These are phyloP conservation scores for Acanthosepion pharaonis DNA, from an alignment of 2,888 invertebrate genomes.

Conservation along the genomic window DNA sequence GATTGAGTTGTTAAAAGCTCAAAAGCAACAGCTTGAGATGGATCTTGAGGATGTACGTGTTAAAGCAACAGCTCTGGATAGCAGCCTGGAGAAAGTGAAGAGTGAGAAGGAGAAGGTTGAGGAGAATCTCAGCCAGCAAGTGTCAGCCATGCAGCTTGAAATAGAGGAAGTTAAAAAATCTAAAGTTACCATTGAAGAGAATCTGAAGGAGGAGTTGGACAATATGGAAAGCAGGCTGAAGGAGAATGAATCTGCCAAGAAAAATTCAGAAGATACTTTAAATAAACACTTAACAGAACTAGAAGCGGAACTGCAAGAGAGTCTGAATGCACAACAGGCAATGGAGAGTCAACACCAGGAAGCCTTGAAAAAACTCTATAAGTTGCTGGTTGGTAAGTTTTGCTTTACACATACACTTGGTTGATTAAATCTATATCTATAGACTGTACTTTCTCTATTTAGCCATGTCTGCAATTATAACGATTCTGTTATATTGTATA, in stretches of 20 bases:
- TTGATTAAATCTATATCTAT: not conserved
- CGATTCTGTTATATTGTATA: no score
- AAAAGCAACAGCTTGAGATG: conserved; percentile 50
- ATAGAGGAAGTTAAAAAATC: conserved; percentile 57
- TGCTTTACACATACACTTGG: not conserved
- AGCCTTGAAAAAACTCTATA: conserved; percentile 35
- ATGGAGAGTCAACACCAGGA: not conserved
- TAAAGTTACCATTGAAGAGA: conserved; percentile 54
- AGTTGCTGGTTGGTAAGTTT: conserved; percentile 13
- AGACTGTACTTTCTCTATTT: no score
- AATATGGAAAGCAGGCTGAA: conserved; percentile 51
- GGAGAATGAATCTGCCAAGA: not conserved
- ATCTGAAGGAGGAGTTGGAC: conserved; percentile 56
- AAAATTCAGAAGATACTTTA: not conserved
- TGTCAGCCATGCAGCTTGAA: conserved; percentile 54
- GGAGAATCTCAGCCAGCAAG: conserved; percentile 55
- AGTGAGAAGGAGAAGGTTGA: conserved; percentile 62
- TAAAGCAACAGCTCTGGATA: conserved; percentile 73
- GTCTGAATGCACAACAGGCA: no score
- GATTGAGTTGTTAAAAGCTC: conserved; percentile 38
- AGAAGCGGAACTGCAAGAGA: not conserved
- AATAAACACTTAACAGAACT: not conserved
- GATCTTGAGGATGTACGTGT: conserved; percentile 53
- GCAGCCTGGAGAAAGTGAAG: conserved; percentile 69
- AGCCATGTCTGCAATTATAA: no score